Conservation (phyloP, 2,113 vertebrate genomes). For the Muntiacus muntjak region DNA sequence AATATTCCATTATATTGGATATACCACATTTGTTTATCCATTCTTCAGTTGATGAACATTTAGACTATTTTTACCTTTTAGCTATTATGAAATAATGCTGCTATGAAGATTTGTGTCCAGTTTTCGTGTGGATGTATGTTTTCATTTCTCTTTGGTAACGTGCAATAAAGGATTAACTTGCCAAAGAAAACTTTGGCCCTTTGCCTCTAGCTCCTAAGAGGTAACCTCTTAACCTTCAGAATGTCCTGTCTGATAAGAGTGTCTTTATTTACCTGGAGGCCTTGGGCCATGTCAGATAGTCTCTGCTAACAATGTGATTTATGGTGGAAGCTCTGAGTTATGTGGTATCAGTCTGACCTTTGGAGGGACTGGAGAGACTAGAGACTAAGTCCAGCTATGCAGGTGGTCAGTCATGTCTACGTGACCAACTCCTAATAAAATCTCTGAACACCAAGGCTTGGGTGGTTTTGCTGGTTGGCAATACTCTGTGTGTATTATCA, state of each 20-base stretch:
- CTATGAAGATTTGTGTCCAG: neutral
- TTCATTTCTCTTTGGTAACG: constrained; percentile 3
- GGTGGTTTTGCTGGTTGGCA: neutral
- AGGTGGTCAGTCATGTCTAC: neutral
- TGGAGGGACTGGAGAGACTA: neutral
- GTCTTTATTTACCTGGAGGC: neutral
- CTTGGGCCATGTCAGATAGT: constrained; percentile 8
- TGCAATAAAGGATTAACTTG: constrained; percentile 24
- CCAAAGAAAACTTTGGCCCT: constrained; percentile 13
- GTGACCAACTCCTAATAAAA: neutral
- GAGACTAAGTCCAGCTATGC: neutral
- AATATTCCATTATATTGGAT: neutral
- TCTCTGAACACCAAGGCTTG: neutral
- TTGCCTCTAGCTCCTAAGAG: neutral
- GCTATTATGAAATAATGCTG: constrained; percentile 20
- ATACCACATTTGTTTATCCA: neutral
- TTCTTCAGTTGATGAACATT: neutral
- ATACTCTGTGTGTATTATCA: neutral
- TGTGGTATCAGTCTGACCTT: neutral
- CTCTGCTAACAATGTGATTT: constrained; percentile 20
- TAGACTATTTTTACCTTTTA: constrained; percentile 1
- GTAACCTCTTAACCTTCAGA: neutral
- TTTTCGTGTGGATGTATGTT: neutral
- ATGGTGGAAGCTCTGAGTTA: neutral
- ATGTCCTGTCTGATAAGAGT: neutral